These are phyloP conservation scores for Etheostoma perlongum DNA, from an alignment of 2,797 vertebrate genomes.

Conservation along the genomic window DNA sequence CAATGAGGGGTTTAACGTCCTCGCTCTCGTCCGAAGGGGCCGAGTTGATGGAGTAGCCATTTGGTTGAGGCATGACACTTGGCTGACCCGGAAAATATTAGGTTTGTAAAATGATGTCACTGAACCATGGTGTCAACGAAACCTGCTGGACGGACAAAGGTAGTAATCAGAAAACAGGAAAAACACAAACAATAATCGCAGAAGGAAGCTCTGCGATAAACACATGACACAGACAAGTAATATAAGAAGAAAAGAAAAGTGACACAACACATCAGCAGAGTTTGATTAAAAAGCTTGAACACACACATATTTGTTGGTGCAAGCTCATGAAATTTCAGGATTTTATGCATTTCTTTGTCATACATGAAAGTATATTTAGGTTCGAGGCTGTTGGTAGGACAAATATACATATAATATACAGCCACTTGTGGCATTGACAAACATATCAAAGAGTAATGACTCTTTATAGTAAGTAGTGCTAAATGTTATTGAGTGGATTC, in stretches of 20 bases:
- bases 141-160: conserved; percentile 26
- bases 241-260: not conserved
- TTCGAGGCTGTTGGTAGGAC: not conserved
- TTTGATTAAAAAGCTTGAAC: not conserved
- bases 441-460: not conserved
- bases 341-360: not conserved
- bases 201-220: conserved; percentile 11
- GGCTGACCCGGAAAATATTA: not conserved
- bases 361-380: not conserved
- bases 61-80: conserved; percentile 67
- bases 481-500: not conserved
- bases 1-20: conserved; percentile 75
- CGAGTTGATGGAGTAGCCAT: conserved; percentile 76
- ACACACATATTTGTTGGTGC: not conserved
- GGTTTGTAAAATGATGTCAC: conserved; percentile 35
- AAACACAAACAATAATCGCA: conserved; percentile 1
- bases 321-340: not conserved
- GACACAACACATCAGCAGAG: conserved; percentile 7
- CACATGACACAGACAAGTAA: not conserved
- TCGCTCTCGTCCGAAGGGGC: conserved; percentile 53
- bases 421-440: not conserved
- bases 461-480: not conserved
- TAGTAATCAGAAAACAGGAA: not conserved
- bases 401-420: too few relatives aligned
- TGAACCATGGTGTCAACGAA: conserved; percentile 43